Conservation (phyloP, 2,888 invertebrate species). For the Volucella inanis region DNA sequence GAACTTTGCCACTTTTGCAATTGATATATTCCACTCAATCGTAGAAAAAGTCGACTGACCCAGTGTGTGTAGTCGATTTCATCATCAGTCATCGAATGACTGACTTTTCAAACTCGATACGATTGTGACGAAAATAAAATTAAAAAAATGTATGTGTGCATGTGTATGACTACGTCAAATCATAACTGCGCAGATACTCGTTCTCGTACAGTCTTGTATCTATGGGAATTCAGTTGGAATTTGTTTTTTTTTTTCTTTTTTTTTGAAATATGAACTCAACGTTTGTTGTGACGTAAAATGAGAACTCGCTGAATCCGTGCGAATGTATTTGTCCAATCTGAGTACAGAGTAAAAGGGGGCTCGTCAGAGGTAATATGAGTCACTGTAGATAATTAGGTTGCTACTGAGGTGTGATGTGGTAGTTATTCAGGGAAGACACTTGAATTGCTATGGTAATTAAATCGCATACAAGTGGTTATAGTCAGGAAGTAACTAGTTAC, state of each 20-base stretch:
- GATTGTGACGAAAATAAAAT: slow-evolving; percentile 30
- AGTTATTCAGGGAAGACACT: not conserved
- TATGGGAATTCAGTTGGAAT: not conserved
- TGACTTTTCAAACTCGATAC: slow-evolving; percentile 46
- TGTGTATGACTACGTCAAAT: no score
- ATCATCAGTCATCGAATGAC: not conserved
- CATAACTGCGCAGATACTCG: slow-evolving; percentile 45
- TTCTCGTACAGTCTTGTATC: not conserved
- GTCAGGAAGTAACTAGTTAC: no score
- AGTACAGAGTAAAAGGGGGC: slow-evolving; percentile 50
- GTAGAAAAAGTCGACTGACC: no score
- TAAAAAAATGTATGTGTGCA: not conserved
- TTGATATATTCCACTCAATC: no score
- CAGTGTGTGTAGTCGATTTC: no score
- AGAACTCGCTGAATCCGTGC: not conserved
- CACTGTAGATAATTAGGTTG: slow-evolving; percentile 48
- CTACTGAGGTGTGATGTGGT: slow-evolving; percentile 22
- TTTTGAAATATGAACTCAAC: slow-evolving; percentile 68
- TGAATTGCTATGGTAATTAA: slow-evolving; percentile 51
- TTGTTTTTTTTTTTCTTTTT: not conserved
- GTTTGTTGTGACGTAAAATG: slow-evolving; percentile 52
- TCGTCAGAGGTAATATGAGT: slow-evolving; percentile 63
- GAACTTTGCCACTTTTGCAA: no score
- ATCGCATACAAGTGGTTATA: slow-evolving; percentile 27
- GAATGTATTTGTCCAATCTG: slow-evolving; percentile 24